phyloP scores from a whole-genome alignment of 2,113 vertebrate species.

The Panthera tigris region DNA sequence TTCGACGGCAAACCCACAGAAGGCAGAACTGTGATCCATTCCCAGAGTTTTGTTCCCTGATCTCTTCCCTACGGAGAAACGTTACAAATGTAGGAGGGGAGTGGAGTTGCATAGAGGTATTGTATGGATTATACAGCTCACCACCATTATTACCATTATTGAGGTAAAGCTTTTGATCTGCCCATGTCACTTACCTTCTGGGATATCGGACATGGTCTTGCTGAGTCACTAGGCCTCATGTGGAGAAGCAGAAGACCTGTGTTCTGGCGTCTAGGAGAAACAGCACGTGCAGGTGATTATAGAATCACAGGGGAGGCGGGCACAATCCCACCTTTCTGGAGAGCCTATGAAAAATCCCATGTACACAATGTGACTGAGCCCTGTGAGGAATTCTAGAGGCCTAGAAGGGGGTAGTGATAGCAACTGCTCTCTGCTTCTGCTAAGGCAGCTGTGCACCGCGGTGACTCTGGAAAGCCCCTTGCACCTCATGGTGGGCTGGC shows the following conservation, averaged over 20 bases:
- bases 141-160: neutral
- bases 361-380: fast-evolving
- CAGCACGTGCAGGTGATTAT: neutral
- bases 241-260: neutral
- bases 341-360: neutral
- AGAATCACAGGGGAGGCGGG: neutral
- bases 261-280: slow-evolving; percentile 48
- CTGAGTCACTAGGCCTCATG: slow-evolving; percentile 29
- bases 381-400: neutral
- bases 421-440: neutral
- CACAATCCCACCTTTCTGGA: neutral
- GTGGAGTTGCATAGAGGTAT: neutral
- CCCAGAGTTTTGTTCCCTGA: neutral
- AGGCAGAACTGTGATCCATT: neutral
- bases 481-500: neutral
- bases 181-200: slow-evolving; percentile 45
- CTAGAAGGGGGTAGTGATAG: no score
- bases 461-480: neutral
- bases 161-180: neutral
- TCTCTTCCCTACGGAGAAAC: neutral
- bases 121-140: neutral
- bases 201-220: neutral
- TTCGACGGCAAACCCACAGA: neutral
- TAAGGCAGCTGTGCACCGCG: neutral
- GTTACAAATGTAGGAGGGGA: neutral